Evolutionary conservation across 2,797 vertebrate genomes (phyloP).

Genomic region (Malacoraja senta): DNA sequence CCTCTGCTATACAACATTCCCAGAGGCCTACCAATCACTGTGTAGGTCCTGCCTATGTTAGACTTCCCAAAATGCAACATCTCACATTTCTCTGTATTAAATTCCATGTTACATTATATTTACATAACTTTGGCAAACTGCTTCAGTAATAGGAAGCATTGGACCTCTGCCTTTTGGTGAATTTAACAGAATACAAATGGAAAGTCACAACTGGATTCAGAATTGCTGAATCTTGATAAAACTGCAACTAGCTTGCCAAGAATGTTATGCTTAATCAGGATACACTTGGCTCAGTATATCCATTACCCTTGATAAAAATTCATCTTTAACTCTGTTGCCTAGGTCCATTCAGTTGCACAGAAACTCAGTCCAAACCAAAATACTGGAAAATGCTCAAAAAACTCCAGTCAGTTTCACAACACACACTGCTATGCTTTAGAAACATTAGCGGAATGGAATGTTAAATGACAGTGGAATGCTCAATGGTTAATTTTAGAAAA

Average conservation of each 20-base stretch:
- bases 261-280: slow-evolving; percentile 19
- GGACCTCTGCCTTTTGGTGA: neutral
- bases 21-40: too few relatives aligned
- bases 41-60: too few relatives aligned
- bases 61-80: too few relatives aligned
- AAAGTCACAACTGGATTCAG: neutral
- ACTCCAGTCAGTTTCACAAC: neutral
- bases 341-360: neutral
- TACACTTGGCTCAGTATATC: slow-evolving; percentile 16
- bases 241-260: neutral
- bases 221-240: slow-evolving; percentile 2
- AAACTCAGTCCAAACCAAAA: neutral
- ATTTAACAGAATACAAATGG: slow-evolving; percentile 6
- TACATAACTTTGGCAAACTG: neutral
- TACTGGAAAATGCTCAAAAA: neutral
- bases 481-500: neutral
- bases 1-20: too few relatives aligned
- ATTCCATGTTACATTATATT: neutral
- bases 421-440: neutral
- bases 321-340: neutral
- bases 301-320: neutral
- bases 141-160: neutral
- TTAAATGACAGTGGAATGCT: neutral
- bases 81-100: too few relatives aligned
- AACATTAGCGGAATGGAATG: neutral